These are phyloP conservation scores for Bolinopsis microptera DNA, from an alignment of 37 sponge, comb jelly and placozoan genomes.

Conservation along the genomic window DNA sequence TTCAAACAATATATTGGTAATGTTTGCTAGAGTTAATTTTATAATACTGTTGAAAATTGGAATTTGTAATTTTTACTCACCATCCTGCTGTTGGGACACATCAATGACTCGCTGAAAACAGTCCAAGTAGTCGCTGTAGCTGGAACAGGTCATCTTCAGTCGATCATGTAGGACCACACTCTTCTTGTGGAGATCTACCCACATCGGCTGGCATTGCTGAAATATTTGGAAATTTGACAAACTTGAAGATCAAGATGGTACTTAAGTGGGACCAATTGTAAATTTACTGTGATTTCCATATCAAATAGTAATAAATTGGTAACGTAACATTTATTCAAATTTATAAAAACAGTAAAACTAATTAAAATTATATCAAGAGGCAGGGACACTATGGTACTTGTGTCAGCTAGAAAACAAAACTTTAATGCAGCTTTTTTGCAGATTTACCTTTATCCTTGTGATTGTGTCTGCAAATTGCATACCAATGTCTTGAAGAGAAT, in stretches of 20 bases:
- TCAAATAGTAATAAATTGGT: too few relatives aligned
- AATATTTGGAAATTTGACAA: neutral
- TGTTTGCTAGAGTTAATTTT: too few relatives aligned
- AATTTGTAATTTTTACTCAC: too few relatives aligned
- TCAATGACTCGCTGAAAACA: neutral
- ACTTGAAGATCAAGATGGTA: too few relatives aligned
- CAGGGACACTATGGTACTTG: too few relatives aligned
- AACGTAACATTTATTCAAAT: too few relatives aligned
- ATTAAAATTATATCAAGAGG: too few relatives aligned
- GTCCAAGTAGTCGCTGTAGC: conserved; percentile 34
- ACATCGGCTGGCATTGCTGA: conserved; percentile 19
- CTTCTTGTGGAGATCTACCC: conserved; percentile 33
- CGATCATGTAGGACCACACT: neutral
- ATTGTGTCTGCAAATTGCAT: conserved; percentile 4
- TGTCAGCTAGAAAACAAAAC: too few relatives aligned
- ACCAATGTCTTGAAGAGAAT: neutral
- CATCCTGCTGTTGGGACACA: conserved; percentile 14
- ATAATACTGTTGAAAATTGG: too few relatives aligned
- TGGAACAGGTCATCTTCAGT: neutral
- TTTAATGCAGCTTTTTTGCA: too few relatives aligned
- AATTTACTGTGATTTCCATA: neutral
- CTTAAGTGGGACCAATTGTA: neutral
- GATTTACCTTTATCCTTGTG: neutral
- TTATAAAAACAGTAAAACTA: too few relatives aligned
- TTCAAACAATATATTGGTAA: too few relatives aligned